A percentile compares a stretch with the other conserved stretches of the same genome.
Conservation (phyloP, 1,140 invertebrate species). For the Drosophila santomea region DNA sequence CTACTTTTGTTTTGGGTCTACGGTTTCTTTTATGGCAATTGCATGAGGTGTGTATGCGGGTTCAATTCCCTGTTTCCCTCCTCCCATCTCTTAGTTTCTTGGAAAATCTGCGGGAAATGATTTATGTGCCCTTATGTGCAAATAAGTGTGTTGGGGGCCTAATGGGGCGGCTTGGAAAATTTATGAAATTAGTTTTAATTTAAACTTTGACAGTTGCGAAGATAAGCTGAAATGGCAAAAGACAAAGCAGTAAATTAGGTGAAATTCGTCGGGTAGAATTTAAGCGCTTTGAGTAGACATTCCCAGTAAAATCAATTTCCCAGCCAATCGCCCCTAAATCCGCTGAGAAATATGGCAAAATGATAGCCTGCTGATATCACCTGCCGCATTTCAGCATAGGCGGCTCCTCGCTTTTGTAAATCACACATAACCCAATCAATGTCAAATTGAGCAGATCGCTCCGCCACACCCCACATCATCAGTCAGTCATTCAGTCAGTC, state of each 20-base stretch:
- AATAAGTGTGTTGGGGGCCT: not conserved
- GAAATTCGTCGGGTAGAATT: not conserved
- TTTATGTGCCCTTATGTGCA: constrained; percentile 50
- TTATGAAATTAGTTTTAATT: constrained; percentile 51
- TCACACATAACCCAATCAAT: constrained; percentile 72
- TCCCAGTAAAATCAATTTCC: constrained; percentile 23
- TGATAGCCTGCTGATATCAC: constrained; percentile 20
- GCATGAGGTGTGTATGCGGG: constrained; percentile 37
- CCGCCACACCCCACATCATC: constrained; percentile 31
- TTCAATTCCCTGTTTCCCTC: constrained; percentile 3
- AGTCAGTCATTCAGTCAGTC: constrained; percentile 24
- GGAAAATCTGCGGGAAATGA: constrained; percentile 39
- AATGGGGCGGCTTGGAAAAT: constrained; percentile 21
- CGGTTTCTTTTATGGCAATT: constrained; percentile 54
- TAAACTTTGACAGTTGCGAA: constrained; percentile 35
- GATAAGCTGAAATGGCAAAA: constrained; percentile 16
- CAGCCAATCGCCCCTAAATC: constrained; percentile 9
- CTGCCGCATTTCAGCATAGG: not conserved
- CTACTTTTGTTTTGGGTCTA: constrained; percentile 45
- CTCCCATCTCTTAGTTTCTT: not conserved
- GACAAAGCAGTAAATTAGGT: constrained; percentile 8
- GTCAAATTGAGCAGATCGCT: constrained; percentile 68
- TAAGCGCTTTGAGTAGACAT: constrained; percentile 3
- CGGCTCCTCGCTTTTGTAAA: constrained; percentile 36
- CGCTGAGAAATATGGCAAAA: constrained; percentile 13